Conservation (phyloP, 2,888 invertebrate genomes). For the Proisotoma minuta region DNA sequence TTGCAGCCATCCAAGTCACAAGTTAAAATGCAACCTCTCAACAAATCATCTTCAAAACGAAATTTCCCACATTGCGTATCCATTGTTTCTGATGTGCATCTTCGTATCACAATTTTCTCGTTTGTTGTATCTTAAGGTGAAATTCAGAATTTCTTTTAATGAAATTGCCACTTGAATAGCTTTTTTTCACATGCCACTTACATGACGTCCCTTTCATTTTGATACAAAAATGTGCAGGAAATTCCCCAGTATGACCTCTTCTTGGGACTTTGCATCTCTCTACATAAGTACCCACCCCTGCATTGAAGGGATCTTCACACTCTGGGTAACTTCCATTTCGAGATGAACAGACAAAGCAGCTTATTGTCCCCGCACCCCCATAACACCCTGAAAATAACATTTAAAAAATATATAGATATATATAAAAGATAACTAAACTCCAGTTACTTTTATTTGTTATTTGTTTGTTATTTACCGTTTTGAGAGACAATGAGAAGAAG, state of each 20-base stretch:
- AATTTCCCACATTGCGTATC: slow-evolving; percentile 57
- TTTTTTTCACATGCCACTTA: slow-evolving; percentile 46
- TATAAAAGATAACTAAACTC: too few species aligned
- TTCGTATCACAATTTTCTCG: slow-evolving; percentile 53
- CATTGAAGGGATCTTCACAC: slow-evolving; percentile 57
- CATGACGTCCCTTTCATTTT: slow-evolving; percentile 56
- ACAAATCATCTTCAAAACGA: slow-evolving; percentile 51
- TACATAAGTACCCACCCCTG: slow-evolving; percentile 53
- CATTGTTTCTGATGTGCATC: slow-evolving; percentile 54
- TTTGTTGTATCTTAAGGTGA: slow-evolving; percentile 49
- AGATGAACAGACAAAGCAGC: slow-evolving; percentile 56
- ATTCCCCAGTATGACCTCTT: slow-evolving; percentile 51
- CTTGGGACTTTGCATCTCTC: slow-evolving; percentile 55
- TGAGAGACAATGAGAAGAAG: neutral
- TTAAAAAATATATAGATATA: too few species aligned
- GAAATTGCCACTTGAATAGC: neutral
- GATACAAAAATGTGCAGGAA: slow-evolving; percentile 57
- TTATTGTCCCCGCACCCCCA: slow-evolving; percentile 51
- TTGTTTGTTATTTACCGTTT: neutral
- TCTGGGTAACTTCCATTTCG: slow-evolving; percentile 53
- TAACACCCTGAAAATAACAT: too few species aligned
- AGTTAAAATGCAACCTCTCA: slow-evolving; percentile 56
- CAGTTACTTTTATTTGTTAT: too few species aligned
- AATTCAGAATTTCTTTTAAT: neutral
- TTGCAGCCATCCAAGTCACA: slow-evolving; percentile 57